Conservation (phyloP, 2,797 vertebrate species). For the Syngnathus acus region DNA sequence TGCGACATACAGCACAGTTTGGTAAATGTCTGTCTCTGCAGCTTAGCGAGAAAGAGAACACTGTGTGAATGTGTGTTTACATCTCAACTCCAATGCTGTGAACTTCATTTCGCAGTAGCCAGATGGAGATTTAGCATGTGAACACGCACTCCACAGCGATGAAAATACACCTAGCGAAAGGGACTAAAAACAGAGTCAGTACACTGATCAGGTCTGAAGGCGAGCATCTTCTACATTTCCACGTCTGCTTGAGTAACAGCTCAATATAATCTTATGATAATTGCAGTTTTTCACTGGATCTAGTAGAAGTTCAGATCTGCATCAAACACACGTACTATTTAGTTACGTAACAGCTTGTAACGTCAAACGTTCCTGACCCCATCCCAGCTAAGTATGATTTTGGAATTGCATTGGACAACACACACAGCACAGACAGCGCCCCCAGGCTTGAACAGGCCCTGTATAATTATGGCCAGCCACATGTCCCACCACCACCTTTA, state of each 20-base stretch:
- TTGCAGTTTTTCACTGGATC: background rate
- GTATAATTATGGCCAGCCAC: constrained; percentile 76
- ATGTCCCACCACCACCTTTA: constrained; percentile 66
- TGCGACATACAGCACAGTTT: constrained; percentile 64
- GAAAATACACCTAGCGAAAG: constrained; percentile 54
- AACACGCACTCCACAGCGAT: constrained; percentile 46
- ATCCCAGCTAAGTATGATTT: constrained; percentile 41
- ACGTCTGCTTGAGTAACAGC: background rate
- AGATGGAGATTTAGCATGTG: constrained; percentile 66
- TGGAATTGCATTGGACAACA: constrained; percentile 10
- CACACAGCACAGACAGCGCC: constrained; percentile 52
- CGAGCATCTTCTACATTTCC: constrained; percentile 19
- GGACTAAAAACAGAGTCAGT: constrained; percentile 45
- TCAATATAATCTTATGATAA: background rate
- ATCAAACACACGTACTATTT: constrained; percentile 5
- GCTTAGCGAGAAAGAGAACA: constrained; percentile 65
- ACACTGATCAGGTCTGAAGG: constrained; percentile 39
- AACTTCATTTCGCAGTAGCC: constrained; percentile 64
- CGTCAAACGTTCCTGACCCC: constrained; percentile 61
- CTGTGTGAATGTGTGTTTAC: constrained; percentile 67
- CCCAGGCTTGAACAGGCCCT: constrained; percentile 65
- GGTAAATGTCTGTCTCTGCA: constrained; percentile 64
- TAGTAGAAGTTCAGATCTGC: background rate
- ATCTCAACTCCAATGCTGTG: constrained; percentile 64
- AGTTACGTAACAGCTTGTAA: constrained; percentile 48